Evolutionary conservation across 2,888 invertebrate species (phyloP).

Genomic region (Agrotis exclamationis): DNA sequence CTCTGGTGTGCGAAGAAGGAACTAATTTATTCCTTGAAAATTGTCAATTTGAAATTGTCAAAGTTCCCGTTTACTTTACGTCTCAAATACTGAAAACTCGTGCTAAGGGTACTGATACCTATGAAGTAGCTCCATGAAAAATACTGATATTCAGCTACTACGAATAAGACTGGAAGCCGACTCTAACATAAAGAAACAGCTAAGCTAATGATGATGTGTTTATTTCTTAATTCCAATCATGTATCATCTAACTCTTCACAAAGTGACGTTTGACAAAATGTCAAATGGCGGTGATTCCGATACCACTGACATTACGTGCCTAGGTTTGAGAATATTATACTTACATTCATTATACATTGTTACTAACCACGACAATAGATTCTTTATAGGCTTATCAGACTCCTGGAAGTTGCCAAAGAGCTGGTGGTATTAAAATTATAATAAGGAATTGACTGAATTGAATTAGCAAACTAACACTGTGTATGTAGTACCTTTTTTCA

Average conservation of each 20-base stretch:
- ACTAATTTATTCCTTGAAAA: too few species aligned
- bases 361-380: slow-evolving; percentile 19
- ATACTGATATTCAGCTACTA: background rate
- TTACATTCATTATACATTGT: slow-evolving; percentile 31
- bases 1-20: too few species aligned
- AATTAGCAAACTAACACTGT: too few species aligned
- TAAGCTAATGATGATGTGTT: background rate
- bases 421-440: background rate
- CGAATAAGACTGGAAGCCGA: background rate
- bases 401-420: background rate
- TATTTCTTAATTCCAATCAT: slow-evolving; percentile 15
- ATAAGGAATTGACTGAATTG: background rate
- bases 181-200: background rate
- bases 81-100: too few species aligned
- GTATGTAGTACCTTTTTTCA: too few species aligned
- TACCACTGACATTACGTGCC: slow-evolving; percentile 32
- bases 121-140: too few species aligned
- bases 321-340: slow-evolving; percentile 7
- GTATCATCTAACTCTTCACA: slow-evolving; percentile 20
- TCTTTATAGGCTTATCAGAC: background rate
- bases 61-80: too few species aligned
- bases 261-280: slow-evolving; percentile 25
- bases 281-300: slow-evolving; percentile 15
- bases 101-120: too few species aligned
- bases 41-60: too few species aligned